Base-by-base conservation (phyloP, 2,797 vertebrate genomes). In the Tympanoctomys barrerae region DNA sequence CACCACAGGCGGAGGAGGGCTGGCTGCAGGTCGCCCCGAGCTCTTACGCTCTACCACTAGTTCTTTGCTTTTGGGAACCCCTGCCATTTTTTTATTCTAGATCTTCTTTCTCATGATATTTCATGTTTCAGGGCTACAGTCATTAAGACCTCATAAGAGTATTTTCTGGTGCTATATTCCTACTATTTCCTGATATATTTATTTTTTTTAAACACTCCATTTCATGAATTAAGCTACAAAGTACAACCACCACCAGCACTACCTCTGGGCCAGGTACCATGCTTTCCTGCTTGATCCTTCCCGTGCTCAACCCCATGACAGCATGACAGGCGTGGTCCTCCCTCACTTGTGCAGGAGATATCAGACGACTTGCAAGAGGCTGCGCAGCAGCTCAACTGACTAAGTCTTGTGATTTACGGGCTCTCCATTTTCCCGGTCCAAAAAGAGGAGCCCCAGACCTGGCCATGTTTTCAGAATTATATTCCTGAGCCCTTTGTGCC, bases 241-340 rank as follows among this genome's bases (percentile, higher is more conserved):
- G 1, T 14, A n/a, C 3, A 11, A 33, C 36, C 18, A 31, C 12
- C 6, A 31, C 46, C 66, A 52, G 64, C 10, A 7, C 1, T n/a
- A 54, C 68, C 18, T 71, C 33, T 75, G 16, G 6, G 7, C 42
- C 62, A 26, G 62, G 19, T 11, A 2, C 14, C 18, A 26, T 13
- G 12, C n/a, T 7, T 66, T 79, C 5, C 1, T 2, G 26, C 18
- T 1, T 42, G 13, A 42, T 5, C 3, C 73, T 77, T 77, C 80
- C 87, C 21, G 36, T 3, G n/a, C 0, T 26, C 54, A 57, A 33
- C 21, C 12, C 33, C 1, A 0, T 0, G 9, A 28, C 0, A 0
- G 4, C 24, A 19, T 1, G 21, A 9, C 42, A n/a, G 31, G 26
- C 22, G 11, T 22, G 13, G 4, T 39, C 61, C 31, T 77, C 49